Conservation (phyloP, 2,888 invertebrate genomes). For the Rhodophaea formosa region DNA sequence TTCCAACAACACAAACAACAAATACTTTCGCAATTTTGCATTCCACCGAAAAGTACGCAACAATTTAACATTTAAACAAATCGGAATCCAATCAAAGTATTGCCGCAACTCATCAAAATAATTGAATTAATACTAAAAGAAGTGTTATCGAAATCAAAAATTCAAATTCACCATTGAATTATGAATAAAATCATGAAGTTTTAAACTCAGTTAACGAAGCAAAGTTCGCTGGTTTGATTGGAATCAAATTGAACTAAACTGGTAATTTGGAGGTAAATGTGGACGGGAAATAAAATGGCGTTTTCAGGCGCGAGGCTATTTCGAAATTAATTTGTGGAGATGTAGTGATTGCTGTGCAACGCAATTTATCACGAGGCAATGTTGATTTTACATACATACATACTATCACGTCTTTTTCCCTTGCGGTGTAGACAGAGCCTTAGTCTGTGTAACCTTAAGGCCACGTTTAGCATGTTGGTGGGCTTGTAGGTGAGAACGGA, state of each 20-base stretch:
- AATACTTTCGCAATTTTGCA: neutral
- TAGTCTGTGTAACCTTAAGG: too few species aligned
- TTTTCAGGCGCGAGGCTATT: neutral
- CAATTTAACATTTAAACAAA: neutral
- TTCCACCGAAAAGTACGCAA: neutral
- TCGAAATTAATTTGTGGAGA: neutral
- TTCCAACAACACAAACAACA: neutral
- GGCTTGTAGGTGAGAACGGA: too few species aligned
- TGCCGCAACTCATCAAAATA: slow-evolving; percentile 16
- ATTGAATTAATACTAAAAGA: slow-evolving; percentile 25
- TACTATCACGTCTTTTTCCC: too few species aligned
- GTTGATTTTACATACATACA: too few species aligned
- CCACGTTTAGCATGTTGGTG: too few species aligned
- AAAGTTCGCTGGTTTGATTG: slow-evolving; percentile 27
- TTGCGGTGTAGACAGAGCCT: too few species aligned
- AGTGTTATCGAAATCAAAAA: slow-evolving; percentile 30
- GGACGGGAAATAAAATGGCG: neutral
- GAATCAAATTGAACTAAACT: slow-evolving; percentile 30
- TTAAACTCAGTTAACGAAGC: slow-evolving; percentile 30
- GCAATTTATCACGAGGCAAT: too few species aligned
- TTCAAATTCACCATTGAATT: slow-evolving; percentile 29
- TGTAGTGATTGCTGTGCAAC: neutral
- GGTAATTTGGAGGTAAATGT: slow-evolving; percentile 19
- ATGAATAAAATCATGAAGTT: slow-evolving; percentile 32
- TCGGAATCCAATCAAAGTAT: neutral